Evolutionary conservation across 2,113 vertebrate species (phyloP).

Genomic region (Perca schrenkii): DNA sequence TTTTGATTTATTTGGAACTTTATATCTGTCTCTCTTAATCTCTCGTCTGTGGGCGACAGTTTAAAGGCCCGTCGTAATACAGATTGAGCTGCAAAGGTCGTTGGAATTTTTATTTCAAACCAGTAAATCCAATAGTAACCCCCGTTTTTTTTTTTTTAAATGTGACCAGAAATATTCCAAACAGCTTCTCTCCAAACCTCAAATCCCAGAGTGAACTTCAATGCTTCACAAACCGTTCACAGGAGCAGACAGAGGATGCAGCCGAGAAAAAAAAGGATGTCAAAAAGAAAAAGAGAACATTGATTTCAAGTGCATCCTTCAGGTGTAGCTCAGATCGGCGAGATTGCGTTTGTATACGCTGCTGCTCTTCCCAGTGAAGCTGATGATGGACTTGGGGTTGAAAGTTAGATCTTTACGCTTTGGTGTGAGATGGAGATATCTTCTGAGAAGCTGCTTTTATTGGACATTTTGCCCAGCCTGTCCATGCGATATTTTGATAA

Average conservation of each 20-base stretch:
- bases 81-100: slow-evolving; percentile 48
- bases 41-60: slow-evolving; percentile 4
- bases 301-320: slow-evolving; percentile 63
- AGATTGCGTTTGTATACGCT: slow-evolving; percentile 25
- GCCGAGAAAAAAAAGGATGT: slow-evolving; percentile 41
- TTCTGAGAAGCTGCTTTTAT: neutral
- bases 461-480: neutral
- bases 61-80: slow-evolving; percentile 17
- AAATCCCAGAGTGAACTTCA: slow-evolving; percentile 61
- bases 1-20: slow-evolving; percentile 35
- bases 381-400: slow-evolving; percentile 8
- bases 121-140: slow-evolving; percentile 32
- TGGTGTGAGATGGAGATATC: neutral
- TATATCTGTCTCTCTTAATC: neutral
- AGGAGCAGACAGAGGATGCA: slow-evolving; percentile 53
- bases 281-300: slow-evolving; percentile 58
- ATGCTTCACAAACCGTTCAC: slow-evolving; percentile 48
- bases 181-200: slow-evolving; percentile 46
- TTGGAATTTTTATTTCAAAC: slow-evolving; percentile 48
- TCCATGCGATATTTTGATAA: neutral
- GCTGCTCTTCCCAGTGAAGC: slow-evolving; percentile 2
- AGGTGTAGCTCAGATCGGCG: slow-evolving; percentile 31
- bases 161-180: slow-evolving; percentile 42
- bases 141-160: slow-evolving; percentile 9
- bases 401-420: slow-evolving; percentile 27